phyloP scores from a whole-genome alignment of 2,888 invertebrate species.

The Polyploca ridens region DNA sequence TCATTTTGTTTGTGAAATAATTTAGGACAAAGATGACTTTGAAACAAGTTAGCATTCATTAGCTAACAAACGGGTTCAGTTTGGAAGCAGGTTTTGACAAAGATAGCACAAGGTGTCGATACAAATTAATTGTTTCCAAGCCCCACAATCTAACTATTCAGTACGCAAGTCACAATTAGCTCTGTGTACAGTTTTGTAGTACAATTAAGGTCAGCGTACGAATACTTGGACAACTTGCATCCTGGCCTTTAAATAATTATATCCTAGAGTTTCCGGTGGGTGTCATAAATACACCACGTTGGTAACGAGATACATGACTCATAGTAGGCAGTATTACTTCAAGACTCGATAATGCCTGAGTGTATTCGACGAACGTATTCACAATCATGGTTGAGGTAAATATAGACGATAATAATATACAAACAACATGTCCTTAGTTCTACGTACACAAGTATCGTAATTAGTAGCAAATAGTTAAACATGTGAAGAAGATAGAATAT shows the following conservation, averaged over 20 bases:
- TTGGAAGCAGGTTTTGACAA: not conserved
- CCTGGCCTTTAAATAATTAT: slow-evolving; percentile 21
- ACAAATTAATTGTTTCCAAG: not conserved
- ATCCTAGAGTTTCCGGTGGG: slow-evolving; percentile 57
- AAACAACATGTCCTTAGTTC: slow-evolving; percentile 15
- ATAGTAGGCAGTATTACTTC: slow-evolving; percentile 56
- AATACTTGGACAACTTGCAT: slow-evolving; percentile 32
- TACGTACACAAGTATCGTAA: slow-evolving; percentile 18
- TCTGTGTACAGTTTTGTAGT: not conserved
- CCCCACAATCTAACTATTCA: not conserved
- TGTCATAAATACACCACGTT: slow-evolving; percentile 55
- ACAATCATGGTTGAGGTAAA: slow-evolving; percentile 31
- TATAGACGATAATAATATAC: slow-evolving; percentile 33
- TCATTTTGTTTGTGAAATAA: not conserved
- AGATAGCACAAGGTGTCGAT: not conserved
- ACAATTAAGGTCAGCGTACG: slow-evolving; percentile 35
- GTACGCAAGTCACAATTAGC: not conserved
- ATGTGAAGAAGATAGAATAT: slow-evolving; percentile 10
- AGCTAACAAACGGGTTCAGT: not conserved
- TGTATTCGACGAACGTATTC: slow-evolving; percentile 22
- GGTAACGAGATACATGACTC: slow-evolving; percentile 63
- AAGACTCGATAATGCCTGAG: slow-evolving; percentile 39
- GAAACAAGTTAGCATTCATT: not conserved
- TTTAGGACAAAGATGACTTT: not conserved
- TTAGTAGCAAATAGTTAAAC: not conserved